Evolutionary conservation across 2,888 invertebrate genomes (phyloP).

Genomic region (Pristionchus arcanus): DNA sequence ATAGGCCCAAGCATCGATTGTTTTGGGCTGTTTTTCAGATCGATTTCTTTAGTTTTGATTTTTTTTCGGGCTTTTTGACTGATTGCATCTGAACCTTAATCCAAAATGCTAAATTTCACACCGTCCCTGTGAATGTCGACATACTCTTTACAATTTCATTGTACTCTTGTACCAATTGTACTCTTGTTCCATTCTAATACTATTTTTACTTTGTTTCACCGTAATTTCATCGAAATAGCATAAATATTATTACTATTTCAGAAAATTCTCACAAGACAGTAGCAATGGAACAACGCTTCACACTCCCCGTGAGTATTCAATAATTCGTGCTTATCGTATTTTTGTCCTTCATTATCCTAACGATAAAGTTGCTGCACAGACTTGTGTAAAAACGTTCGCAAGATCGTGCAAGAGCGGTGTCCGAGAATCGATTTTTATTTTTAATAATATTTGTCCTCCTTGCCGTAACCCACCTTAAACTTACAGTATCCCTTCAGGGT

Average conservation of each 20-base stretch:
- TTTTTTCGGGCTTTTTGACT: neutral
- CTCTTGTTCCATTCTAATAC: too few species aligned
- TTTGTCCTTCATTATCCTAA: too few species aligned
- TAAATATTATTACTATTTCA: neutral
- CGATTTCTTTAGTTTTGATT: neutral
- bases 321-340: neutral
- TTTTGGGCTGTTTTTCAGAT: neutral
- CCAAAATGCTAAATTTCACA: too few species aligned
- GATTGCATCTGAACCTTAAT: too few species aligned
- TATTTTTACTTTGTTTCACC: too few species aligned
- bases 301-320: neutral
- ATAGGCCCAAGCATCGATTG: neutral
- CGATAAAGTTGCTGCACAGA: neutral
- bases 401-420: neutral
- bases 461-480: neutral
- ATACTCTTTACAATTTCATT: too few species aligned
- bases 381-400: neutral
- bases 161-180: too few species aligned
- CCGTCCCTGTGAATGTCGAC: too few species aligned
- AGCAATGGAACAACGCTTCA: slow-evolving; percentile 46
- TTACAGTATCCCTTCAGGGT: neutral
- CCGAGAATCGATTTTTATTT: neutral
- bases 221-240: too few species aligned
- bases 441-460: neutral
- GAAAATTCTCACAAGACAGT: neutral